A percentile compares a stretch with the other conserved stretches of the same genome.
Evolutionary conservation across 2,113 vertebrate genomes (phyloP).

Genomic region (Felis chaus): DNA sequence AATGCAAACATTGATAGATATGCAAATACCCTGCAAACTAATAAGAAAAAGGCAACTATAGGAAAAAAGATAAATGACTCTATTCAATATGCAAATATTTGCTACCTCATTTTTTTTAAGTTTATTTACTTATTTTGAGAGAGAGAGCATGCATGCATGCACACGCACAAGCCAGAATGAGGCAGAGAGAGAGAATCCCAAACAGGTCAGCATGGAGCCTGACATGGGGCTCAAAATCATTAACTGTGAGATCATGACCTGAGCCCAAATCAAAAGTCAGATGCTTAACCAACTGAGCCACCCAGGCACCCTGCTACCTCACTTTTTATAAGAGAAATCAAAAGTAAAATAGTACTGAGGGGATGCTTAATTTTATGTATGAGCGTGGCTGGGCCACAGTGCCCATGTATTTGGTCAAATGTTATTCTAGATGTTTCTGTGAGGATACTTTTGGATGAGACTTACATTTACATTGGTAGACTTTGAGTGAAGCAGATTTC

Average conservation of each 20-base stretch:
- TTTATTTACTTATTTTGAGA: no score
- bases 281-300: no score
- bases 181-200: no score
- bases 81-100: neutral
- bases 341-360: neutral
- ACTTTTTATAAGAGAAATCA: neutral
- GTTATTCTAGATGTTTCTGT: neutral
- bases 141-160: no score
- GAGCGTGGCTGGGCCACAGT: neutral
- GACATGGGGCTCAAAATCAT: no score
- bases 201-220: no score
- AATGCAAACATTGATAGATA: neutral
- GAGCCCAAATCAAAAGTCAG: no score
- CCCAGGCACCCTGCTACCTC: neutral
- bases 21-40: neutral
- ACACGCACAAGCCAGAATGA: no score
- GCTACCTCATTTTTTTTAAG: neutral
- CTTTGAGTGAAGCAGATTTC: neutral
- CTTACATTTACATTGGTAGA: neutral
- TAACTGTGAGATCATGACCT: no score
- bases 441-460: neutral
- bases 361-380: neutral
- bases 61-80: conserved; percentile 29
- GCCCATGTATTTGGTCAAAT: neutral
- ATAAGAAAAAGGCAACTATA: neutral